Base-by-base conservation (phyloP, 2,797 vertebrate species). In the Sphaeramia orbicularis region DNA sequence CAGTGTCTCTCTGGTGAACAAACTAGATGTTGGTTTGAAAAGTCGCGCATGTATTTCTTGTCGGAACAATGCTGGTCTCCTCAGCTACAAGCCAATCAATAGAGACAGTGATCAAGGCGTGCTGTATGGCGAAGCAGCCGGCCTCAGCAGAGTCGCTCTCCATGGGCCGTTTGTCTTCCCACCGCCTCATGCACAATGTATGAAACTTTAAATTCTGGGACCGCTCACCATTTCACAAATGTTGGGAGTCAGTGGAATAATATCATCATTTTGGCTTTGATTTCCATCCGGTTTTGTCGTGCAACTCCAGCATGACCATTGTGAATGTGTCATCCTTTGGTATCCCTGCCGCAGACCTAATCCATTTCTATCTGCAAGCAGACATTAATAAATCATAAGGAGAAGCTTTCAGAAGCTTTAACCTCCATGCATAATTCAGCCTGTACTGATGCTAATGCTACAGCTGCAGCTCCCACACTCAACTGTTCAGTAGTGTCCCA, bases 331-430 rank as follows among this genome's bases (percentile, higher is more conserved):
- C 74, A 74, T 69, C 8, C 10, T 57, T 75, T 51, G 71, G 85
- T 77, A 64, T 78, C 69, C 54, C 44, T 55, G 52, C 50, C 15
- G n/a, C 61, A 71, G 65, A 65, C 65, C 73, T 80, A 73, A 81
- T 81, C 56, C 76, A 70, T 77, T 71, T 66, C 68, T 74, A 83
- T 78, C 57, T 78, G 67, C 71, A 47, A 63, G 76, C 56, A 80
- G 71, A 75, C 82, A 86, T 90, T 85, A 85, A 90, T 89, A 87
- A 89, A 88, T 83, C 64, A 88, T 84, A 77, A 65, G 74, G 49
- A 66, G 69, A 78, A 74, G 49, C 73, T 72, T 83, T 81, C 68
- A 82, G 64, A 86, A 84, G 86, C 81, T 83, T 87, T 89, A 89
- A 88, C 82, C 88, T 62, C 76, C 69, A 81, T 86, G 86, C 78